Percentiles rank a stretch among this genome's conserved stretches.
phyloP scores from a whole-genome alignment of 2,888 invertebrate genomes.

The Acrocera orbiculus region DNA sequence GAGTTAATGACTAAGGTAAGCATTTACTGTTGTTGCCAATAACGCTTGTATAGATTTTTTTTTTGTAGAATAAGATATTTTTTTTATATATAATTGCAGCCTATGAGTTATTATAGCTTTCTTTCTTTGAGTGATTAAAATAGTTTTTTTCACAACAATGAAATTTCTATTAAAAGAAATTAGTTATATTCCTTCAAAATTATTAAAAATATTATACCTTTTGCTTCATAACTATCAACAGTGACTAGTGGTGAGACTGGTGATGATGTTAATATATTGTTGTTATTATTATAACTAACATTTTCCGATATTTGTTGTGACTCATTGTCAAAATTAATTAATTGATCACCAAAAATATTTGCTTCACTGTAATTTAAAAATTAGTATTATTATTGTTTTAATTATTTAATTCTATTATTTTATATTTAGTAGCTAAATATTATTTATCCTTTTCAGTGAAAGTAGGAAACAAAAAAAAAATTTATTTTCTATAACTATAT shows the following conservation, averaged over 20 bases:
- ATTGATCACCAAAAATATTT: conserved; percentile 27
- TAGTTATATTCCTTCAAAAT: no score
- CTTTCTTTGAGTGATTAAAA: no score
- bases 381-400: neutral
- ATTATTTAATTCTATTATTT: neutral
- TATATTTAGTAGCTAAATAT: no score
- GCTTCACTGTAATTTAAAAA: conserved; percentile 22
- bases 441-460: no score
- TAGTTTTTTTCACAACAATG: conserved; percentile 32
- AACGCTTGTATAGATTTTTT: no score
- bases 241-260: conserved; percentile 31
- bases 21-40: no score
- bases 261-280: conserved; percentile 29
- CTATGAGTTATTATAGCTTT: no score
- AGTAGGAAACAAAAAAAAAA: no score
- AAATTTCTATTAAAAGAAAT: conserved; percentile 17
- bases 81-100: no score
- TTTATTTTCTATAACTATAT: no score
- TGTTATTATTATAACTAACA: conserved; percentile 15
- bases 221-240: conserved; percentile 33
- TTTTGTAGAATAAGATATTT: no score
- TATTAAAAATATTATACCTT: conserved; percentile 18
- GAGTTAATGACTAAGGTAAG: no score
- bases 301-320: conserved; percentile 25
- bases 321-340: conserved; percentile 30